Evolutionary conservation across 2,888 invertebrate genomes (phyloP).

Genomic region (Tinea pellionella): DNA sequence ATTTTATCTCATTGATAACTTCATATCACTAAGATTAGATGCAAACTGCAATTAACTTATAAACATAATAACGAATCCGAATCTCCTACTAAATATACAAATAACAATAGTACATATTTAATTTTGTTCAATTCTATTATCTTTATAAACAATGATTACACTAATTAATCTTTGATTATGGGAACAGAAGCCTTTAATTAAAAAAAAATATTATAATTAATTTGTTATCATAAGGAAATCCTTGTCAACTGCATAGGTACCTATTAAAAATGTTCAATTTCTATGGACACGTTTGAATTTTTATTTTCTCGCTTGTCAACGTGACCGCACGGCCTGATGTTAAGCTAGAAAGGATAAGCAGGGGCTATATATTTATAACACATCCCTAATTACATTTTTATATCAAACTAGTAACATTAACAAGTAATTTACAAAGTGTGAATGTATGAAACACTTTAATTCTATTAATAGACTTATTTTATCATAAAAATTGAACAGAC

Average conservation of each 20-base stretch:
- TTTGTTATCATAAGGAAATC: not conserved
- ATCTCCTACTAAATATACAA: not conserved
- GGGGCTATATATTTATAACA: too few species aligned
- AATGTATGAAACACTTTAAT: too few species aligned
- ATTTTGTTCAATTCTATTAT: not conserved
- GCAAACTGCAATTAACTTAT: not conserved
- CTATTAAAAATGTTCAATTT: too few species aligned
- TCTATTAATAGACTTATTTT: too few species aligned
- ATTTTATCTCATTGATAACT: not conserved
- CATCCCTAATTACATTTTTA: too few species aligned
- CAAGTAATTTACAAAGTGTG: too few species aligned
- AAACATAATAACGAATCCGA: not conserved
- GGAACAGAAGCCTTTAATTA: not conserved
- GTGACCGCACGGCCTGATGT: too few species aligned
- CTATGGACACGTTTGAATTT: too few species aligned
- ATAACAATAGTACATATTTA: not conserved
- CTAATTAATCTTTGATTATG: not conserved
- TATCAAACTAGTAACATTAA: too few species aligned
- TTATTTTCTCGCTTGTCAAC: too few species aligned
- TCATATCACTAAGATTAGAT: not conserved
- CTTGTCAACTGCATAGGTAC: not conserved
- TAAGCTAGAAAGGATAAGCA: too few species aligned
- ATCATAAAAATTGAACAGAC: too few species aligned
- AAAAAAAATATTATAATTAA: not conserved
- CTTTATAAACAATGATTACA: not conserved